These are phyloP conservation scores for Bubalus kerabau DNA, from an alignment of 2,113 vertebrate species.

Conservation along the genomic window DNA sequence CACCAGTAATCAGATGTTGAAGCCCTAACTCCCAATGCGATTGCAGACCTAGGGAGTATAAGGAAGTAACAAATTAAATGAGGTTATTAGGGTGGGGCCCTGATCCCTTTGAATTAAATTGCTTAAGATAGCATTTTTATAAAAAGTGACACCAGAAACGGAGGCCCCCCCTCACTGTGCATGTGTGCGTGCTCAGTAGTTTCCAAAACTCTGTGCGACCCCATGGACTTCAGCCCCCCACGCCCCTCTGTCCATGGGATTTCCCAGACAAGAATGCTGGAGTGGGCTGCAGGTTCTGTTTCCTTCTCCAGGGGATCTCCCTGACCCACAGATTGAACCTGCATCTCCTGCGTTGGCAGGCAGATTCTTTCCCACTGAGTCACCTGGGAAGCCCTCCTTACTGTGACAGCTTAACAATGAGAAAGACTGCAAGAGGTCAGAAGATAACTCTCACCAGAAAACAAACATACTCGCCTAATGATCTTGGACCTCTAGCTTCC, in stretches of 20 bases:
- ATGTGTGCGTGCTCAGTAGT: neutral
- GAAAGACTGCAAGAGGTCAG: neutral
- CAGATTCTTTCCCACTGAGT: too few species aligned
- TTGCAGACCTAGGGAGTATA: neutral
- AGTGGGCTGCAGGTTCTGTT: neutral
- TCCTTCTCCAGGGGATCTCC: neutral
- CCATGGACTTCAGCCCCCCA: neutral
- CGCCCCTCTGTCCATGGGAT: neutral
- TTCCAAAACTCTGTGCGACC: neutral
- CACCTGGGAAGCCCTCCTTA: too few species aligned
- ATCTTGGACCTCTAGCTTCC: neutral
- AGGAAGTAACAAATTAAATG: neutral
- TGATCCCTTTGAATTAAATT: neutral
- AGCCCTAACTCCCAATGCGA: accelerated
- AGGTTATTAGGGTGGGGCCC: neutral
- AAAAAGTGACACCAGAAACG: neutral
- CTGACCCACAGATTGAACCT: neutral
- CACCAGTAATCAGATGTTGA: neutral
- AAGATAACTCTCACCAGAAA: neutral
- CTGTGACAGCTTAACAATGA: neutral
- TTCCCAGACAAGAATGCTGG: neutral
- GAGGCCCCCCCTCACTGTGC: accelerated
- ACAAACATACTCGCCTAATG: neutral
- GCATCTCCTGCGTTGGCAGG: neutral
- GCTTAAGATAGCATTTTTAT: neutral